Base-by-base conservation (phyloP, 1,140 invertebrate genomes). In the Fopius arisanus region DNA sequence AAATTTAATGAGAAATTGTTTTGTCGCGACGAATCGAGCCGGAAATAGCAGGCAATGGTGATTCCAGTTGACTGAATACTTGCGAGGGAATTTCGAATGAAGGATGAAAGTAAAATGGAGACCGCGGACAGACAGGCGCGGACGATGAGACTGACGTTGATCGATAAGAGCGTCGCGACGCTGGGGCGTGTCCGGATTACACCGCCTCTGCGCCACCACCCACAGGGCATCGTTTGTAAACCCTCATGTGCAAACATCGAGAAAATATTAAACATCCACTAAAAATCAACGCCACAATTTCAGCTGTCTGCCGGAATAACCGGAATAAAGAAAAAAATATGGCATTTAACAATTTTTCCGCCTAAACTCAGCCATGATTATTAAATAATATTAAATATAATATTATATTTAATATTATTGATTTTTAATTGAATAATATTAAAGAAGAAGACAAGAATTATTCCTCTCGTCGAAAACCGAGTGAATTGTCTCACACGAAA, bases 91-190 rank as follows among this genome's bases (percentile, higher is more conserved):
- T 43, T 41, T 19, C 10, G 40, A 59, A 23, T 4, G 21, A 37
- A 48, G 28, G 16, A 23, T 74, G 78, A 81, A 82, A 82, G 80
- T 83, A 83, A 84, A 84, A 84, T 83, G 83, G 83, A 79, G 77
- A 78, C 82, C 37, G 63, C 12, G 63, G 40, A 73, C 43, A 67
- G 72, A 54, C 51, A 70, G 69, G 66, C 41, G 65, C 48, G 51
- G 41, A 76, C 71, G 73, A 16, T 67, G 54, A 70, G 67, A 76
- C 70, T 72, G 78, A 68, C 76, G 51, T 83, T 83, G 83, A 84
- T 84, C 83, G 83, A 84, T 84, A 84, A 82, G 78, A 81, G 81
- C 82, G 83, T 84, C 83, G 83, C 82, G 83, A 84, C 83, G 82
- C 81, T 83, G 75, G 83, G 82, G 83, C 83, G 83, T 84, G 83